These are phyloP conservation scores for Tiaroga cobitis DNA, from an alignment of 2,797 vertebrate species.

Conservation along the genomic window DNA sequence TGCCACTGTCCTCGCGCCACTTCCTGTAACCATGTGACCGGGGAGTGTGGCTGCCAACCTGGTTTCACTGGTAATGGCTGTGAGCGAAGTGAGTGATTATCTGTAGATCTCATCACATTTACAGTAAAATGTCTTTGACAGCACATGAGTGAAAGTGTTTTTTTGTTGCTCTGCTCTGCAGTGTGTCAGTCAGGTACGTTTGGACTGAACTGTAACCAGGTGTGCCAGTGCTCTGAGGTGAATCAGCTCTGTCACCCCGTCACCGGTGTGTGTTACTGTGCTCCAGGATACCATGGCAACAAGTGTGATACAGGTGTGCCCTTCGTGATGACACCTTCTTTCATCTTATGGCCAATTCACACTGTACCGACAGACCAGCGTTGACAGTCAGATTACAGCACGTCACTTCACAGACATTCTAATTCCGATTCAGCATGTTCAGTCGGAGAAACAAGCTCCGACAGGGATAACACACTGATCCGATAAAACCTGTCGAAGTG, in stretches of 20 bases:
- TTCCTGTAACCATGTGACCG: conserved; percentile 79
- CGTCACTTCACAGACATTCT: not conserved
- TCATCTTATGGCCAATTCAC: not conserved
- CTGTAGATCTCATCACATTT: not conserved
- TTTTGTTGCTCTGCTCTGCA: conserved; percentile 56
- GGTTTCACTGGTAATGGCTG: conserved; percentile 77
- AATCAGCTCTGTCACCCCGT: conserved; percentile 80
- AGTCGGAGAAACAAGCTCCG: not conserved
- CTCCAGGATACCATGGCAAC: conserved; percentile 75
- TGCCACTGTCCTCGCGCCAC: conserved; percentile 73
- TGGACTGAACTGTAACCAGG: conserved; percentile 73
- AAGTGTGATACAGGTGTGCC: conserved; percentile 76
- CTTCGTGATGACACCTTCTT: not conserved
- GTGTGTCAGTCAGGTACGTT: conserved; percentile 82
- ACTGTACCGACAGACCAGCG: not conserved
- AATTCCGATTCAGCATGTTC: not conserved
- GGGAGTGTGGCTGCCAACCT: conserved; percentile 77
- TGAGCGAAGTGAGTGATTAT: conserved; percentile 72
- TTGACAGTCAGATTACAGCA: not conserved
- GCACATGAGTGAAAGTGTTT: not conserved
- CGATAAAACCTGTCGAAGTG: not conserved
- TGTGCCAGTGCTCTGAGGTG: conserved; percentile 75
- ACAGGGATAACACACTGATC: not conserved
- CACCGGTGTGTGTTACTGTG: conserved; percentile 76
- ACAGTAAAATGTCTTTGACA: not conserved